Base-by-base conservation (phyloP, 2,113 vertebrate species). In the human region DNA sequence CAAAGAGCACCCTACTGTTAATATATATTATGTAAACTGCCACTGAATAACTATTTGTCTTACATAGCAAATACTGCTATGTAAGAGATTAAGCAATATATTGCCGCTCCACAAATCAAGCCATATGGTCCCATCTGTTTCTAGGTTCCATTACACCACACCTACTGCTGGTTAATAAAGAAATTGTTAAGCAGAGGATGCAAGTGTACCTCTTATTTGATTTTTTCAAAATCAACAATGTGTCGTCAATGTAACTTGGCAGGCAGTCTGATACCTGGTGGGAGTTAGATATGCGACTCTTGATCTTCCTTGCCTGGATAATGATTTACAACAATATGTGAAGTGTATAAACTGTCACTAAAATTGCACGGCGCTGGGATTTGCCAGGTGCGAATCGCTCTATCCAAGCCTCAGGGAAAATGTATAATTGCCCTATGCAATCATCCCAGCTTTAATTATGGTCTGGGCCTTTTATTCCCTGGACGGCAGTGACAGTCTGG, bases 61-160 rank as follows among this genome's bases (percentile, higher is more conserved):
- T 93, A 90, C 40, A 96, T 78, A 85, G 98, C 43, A 75, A 78
- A 92, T 88, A 80, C 20, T 70, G 70, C 48, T 86, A 50, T 55
- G 91, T 94, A 86, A 91, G 95, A 89, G 95, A 96, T 96, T 95
- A 98, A 90, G 59, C 72, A 98, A 95, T 81, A 68, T 25, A 82
- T 61, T n/a, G 68, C 22, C 90, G 89, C 84, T 55, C 64, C 88
- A 95, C 92, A 97, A 89, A 83, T 82, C 79, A 94, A 97, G 35
- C 89, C 91, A 52, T 72, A 35, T 52, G 68, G 85, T 92, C 64
- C 90, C 95, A 78, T 94, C 64, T 55, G 23, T 94, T 97, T 89
- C 89, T n/a, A 80, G 87, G 57, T 82, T 97, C 92, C 76, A 76
- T 89, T 97, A 92, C 61, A 87, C 35, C 48, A 70, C 1, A 38